phyloP scores from a whole-genome alignment of 2,888 invertebrate genomes.

The Eurytoma adleriae region DNA sequence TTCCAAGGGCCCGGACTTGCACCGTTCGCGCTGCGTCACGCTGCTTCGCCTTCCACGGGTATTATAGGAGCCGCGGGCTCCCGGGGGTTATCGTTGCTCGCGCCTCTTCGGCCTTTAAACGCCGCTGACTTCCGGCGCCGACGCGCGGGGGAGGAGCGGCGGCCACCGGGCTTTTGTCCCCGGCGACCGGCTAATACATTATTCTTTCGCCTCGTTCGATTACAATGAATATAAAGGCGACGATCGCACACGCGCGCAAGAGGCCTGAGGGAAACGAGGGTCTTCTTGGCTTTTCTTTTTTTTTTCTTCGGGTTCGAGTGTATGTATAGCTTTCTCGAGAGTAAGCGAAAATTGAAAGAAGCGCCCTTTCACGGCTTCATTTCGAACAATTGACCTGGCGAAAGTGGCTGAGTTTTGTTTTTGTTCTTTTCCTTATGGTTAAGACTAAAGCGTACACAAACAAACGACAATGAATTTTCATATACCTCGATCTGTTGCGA shows the following conservation, averaged over 20 bases:
- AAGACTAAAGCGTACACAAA: too few relatives aligned
- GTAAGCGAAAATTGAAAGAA: constrained; percentile 44
- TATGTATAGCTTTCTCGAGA: background rate
- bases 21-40: constrained; percentile 31
- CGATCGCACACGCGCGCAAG: background rate
- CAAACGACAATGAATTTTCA: too few relatives aligned
- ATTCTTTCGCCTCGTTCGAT: constrained; percentile 28
- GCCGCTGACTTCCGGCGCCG: background rate
- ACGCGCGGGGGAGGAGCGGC: background rate
- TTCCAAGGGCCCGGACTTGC: constrained; percentile 30
- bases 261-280: background rate
- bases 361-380: constrained; percentile 10
- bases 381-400: background rate
- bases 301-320: background rate
- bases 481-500: too few relatives aligned
- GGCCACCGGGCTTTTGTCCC: background rate
- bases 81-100: constrained; percentile 2
- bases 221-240: constrained; percentile 22
- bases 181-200: constrained; percentile 25
- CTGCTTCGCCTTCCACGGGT: background rate
- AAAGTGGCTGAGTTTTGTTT: background rate
- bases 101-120: constrained; percentile 21
- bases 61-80: background rate
- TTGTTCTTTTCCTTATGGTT: background rate
- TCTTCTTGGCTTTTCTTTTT: background rate